Evolutionary conservation across 2,888 invertebrate species (phyloP).

Genomic region (Dasysyrphus tricinctus): DNA sequence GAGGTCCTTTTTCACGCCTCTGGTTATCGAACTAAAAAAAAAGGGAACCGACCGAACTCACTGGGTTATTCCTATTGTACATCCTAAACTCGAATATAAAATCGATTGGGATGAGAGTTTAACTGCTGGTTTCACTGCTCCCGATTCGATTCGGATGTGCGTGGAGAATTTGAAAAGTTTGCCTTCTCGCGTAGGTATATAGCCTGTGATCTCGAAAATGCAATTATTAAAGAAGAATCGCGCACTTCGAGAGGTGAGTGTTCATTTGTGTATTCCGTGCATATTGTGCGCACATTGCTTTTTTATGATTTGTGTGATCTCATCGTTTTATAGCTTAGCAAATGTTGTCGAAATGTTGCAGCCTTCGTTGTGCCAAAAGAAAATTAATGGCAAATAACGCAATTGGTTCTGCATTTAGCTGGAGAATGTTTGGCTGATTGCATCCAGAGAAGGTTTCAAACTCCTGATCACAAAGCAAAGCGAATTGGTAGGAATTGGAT

Average conservation of each 20-base stretch:
- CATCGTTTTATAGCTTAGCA: constrained; percentile 15
- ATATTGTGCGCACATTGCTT: background rate
- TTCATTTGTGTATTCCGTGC: background rate
- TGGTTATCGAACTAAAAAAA: constrained; percentile 10
- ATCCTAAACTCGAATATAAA: background rate
- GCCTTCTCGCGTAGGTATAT: background rate
- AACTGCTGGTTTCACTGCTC: constrained; percentile 44
- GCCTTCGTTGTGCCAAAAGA: constrained; percentile 34
- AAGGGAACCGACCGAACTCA: constrained; percentile 6
- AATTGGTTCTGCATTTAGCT: constrained; percentile 32
- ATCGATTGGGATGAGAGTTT: constrained; percentile 40
- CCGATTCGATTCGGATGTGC: constrained; percentile 66
- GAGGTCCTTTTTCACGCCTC: constrained; percentile 75
- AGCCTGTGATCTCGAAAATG: constrained; percentile 28
- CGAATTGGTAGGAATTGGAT: constrained; percentile 65
- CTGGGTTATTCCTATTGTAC: background rate
- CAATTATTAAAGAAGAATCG: constrained; percentile 29
- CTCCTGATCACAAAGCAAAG: constrained; percentile 31
- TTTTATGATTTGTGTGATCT: constrained; percentile 23
- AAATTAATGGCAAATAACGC: constrained; percentile 42
- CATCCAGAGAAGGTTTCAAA: constrained; percentile 15
- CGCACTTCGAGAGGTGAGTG: constrained; percentile 5
- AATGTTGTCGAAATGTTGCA: constrained; percentile 35
- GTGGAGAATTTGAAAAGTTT: constrained; percentile 60
- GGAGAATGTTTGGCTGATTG: constrained; percentile 27